phyloP scores from a whole-genome alignment of 1,140 invertebrate species.

The Papilio machaon region DNA sequence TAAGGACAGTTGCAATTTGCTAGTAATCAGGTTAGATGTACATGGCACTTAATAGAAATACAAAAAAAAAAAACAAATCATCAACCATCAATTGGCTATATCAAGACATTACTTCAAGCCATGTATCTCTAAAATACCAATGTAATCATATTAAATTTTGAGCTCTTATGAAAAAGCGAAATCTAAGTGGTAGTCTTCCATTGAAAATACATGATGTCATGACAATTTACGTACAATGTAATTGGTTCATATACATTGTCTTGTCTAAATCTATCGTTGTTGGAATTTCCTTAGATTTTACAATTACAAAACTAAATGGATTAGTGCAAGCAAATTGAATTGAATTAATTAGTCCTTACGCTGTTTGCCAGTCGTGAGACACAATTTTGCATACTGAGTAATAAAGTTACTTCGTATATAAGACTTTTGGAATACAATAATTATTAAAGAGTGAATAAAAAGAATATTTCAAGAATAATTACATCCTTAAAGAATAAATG shows the following conservation, averaged over 20 bases:
- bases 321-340: conserved; percentile 6
- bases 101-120: too few relatives aligned
- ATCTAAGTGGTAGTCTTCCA: too few relatives aligned
- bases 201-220: too few relatives aligned
- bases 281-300: neutral
- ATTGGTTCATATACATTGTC: neutral
- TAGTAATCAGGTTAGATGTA: too few relatives aligned
- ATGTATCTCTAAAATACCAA: too few relatives aligned
- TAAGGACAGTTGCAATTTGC: neutral
- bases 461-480: too few relatives aligned
- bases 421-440: neutral
- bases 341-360: neutral
- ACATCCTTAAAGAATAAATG: too few relatives aligned
- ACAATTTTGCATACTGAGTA: neutral
- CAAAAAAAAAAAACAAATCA: too few relatives aligned
- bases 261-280: neutral
- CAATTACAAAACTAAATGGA: conserved; percentile 4
- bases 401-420: neutral
- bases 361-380: neutral
- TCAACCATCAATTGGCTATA: too few relatives aligned
- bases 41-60: too few relatives aligned
- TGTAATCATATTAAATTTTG: too few relatives aligned
- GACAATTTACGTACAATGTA: neutral
- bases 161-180: too few relatives aligned
- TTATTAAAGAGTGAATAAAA: neutral